Evolutionary conservation across 1,140 invertebrate species (phyloP), one percentile per base, ranked within the genome.

Genomic region (Dinoponera quadriceps): DNA sequence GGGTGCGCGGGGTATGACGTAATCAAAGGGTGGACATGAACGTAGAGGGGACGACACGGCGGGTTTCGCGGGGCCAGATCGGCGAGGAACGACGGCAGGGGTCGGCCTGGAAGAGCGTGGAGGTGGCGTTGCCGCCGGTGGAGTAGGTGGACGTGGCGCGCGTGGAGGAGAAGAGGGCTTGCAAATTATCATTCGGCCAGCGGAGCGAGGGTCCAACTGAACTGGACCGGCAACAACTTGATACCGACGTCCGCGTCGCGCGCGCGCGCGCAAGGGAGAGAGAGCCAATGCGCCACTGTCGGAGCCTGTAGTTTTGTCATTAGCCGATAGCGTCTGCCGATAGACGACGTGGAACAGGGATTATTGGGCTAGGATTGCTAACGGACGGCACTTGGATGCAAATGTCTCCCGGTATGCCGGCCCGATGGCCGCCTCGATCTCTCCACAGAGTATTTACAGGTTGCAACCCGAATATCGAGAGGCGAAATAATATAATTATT

Each of bases 301-400:
- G 90, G 90, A 91, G 91, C 92, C 93, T 94, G 93, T 94, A 94
- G 93, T 94, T 94, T 94, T 94, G 93, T 94, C 93, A 94, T 94
- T 94, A 94, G 93, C 91, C 93, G 92, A 94, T 93, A 94, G 91
- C 92, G 88, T 91, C 91, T 90, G 88, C 90, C 91, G 92, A 94
- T 92, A 91, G 92, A 93, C 90, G 91, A 91, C 85, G 91, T 89
- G 88, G 91, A 89, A 89, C 86, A 83, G 91, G 92, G 93, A 94
- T 93, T 94, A 94, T 94, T 93, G 93, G 88, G 92, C 91, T 91
- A 91, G 91, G 92, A 94, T 93, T 93, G 90, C 87, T 90, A 90
- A 89, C 89, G 83, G 90, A 90, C 90, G 90, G 83, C 88, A 92
- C 91, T 92, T 90, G 89, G 89, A 91, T 91, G 91, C 91, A 92